Base-by-base conservation (phyloP, 2,888 invertebrate genomes). In the Serripes groenlandicus region DNA sequence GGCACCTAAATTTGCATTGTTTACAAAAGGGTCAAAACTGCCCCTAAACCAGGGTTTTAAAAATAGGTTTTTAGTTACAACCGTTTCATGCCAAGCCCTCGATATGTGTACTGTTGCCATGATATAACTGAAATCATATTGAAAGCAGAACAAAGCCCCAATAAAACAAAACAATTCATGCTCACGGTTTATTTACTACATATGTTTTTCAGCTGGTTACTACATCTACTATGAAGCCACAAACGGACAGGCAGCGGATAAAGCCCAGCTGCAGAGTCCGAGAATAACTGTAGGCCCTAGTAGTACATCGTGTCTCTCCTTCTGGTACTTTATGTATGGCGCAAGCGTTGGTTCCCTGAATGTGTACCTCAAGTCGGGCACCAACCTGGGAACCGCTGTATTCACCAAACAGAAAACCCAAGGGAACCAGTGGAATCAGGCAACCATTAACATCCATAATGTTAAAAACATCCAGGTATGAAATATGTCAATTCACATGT, bases 321-420 rank as follows among this genome's bases (percentile, higher is more conserved):
- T 92, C 87, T 93, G 92, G 92, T 93, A 90, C 85, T 92, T 90
- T 75, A 93, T 93, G 93, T 91, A 91, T 76, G 93, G 93, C 7
- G 76, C 81, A 60, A 88, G 87, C 81, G 88, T 92, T 9, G 87
- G 88, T 64, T 75, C 83, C 35, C 80, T 92, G 3, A 91, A 90
- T 85, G 86, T 91, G n/a, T 90, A 89, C 77, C 64, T 87, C 26
- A 84, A 88, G 78, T 73, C 75, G 5, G 86, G 83, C 4, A 85
- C 75, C 69, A 71, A 35, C 0, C 78, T 87, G 11, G 89, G 86
- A 2, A 74, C 37, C 4, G 83, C 89, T 1, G 87, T 91, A 21
- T 92, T 89, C 86, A 82, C 76, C 23, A 78, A 87, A 56, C 74
- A 71, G 26, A 88, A 88, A 18, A 89, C 88, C 37, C 88, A 88